Evolutionary conservation across 1,140 invertebrate genomes (phyloP).

Genomic region (Drosophila equinoxialis): DNA sequence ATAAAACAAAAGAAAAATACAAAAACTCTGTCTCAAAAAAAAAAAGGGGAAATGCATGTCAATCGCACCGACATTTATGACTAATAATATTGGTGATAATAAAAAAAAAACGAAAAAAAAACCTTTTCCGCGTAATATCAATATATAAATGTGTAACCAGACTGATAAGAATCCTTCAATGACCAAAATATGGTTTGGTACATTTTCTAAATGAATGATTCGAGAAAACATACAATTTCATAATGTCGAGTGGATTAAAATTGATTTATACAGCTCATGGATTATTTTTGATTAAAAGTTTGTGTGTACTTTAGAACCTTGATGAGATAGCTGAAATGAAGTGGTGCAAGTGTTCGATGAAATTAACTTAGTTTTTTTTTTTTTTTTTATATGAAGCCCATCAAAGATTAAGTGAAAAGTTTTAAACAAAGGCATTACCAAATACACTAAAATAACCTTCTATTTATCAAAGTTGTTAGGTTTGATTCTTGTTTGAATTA

Average conservation of each 20-base stretch:
- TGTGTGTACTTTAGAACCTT: neutral
- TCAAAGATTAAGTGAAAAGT: neutral
- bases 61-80: neutral
- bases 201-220: too few relatives aligned
- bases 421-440: neutral
- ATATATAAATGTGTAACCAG: neutral
- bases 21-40: neutral
- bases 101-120: neutral
- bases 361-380: neutral
- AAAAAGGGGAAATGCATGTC: conserved; percentile 2
- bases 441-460: neutral
- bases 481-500: too few relatives aligned
- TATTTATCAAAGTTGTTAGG: too few relatives aligned
- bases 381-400: neutral
- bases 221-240: neutral
- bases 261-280: conserved; percentile 18
- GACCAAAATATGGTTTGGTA: too few relatives aligned
- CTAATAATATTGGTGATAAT: conserved; percentile 2
- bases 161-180: neutral
- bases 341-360: neutral
- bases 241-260: conserved; percentile 9
- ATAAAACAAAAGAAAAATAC: neutral
- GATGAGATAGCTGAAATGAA: neutral
- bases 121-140: neutral
- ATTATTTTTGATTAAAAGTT: neutral